Percentiles rank a stretch among this genome's conserved stretches.
Evolutionary conservation across 2,797 vertebrate genomes (phyloP).

Genomic region (Oreochromis grahami): DNA sequence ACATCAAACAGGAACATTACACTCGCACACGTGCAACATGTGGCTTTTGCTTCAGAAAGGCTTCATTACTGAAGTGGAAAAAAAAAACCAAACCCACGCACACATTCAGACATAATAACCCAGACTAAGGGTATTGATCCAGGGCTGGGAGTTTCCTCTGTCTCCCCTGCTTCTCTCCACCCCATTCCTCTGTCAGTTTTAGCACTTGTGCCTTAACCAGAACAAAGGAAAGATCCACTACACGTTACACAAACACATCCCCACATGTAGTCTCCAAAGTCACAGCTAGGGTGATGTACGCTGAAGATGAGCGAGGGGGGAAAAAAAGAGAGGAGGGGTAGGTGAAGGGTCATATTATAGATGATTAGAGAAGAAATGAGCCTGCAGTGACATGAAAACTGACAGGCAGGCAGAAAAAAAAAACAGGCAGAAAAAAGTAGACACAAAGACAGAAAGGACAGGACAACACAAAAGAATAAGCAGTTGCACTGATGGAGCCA

Average conservation of each 20-base stretch:
- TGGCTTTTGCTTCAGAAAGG: not conserved
- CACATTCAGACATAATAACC: conserved; percentile 6
- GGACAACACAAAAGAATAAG: conserved; percentile 20
- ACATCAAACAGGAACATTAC: not conserved
- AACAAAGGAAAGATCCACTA: conserved; percentile 59
- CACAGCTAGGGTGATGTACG: not conserved
- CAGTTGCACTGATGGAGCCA: not conserved
- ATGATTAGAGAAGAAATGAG: conserved; percentile 5
- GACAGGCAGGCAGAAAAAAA: not conserved
- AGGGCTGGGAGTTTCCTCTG: not conserved
- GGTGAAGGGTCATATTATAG: conserved; percentile 5
- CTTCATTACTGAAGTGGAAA: not conserved
- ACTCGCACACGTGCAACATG: not conserved
- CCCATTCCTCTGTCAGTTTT: not conserved
- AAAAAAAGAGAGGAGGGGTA: not conserved
- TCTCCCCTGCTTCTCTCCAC: not conserved
- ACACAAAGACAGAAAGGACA: conserved; percentile 4
- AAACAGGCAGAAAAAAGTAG: not conserved
- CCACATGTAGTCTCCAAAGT: not conserved
- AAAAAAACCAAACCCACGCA: not conserved
- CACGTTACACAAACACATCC: conserved; percentile 23
- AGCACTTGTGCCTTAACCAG: not conserved
- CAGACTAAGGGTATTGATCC: conserved; percentile 22
- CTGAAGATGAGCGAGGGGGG: not conserved
- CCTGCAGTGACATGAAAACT: not conserved